Conservation (phyloP, 2,888 invertebrate genomes). For the Pterostichus niger region DNA sequence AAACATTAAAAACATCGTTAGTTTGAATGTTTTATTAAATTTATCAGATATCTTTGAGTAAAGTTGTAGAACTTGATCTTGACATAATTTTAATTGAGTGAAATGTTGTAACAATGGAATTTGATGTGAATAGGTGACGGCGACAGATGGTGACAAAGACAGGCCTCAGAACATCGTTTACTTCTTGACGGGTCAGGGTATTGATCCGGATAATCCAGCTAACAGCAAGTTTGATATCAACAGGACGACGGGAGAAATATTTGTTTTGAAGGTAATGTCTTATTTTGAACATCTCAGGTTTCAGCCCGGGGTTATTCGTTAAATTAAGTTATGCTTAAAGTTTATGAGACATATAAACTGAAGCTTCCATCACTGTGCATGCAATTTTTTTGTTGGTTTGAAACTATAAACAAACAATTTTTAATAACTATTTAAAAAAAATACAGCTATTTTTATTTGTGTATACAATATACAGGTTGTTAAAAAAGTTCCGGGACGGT, state of each 20-base stretch:
- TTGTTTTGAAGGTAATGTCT: conserved; percentile 90
- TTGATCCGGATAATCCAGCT: conserved; percentile 95
- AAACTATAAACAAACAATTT: too few relatives aligned
- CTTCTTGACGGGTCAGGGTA: conserved; percentile 96
- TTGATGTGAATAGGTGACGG: conserved; percentile 87
- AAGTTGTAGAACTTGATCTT: conserved; percentile 14
- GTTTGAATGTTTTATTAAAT: not conserved
- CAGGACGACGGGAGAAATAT: conserved; percentile 96
- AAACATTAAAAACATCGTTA: too few relatives aligned
- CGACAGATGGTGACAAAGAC: conserved; percentile 97
- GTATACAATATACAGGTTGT: too few relatives aligned
- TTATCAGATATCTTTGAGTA: too few relatives aligned
- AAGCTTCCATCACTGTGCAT: too few relatives aligned
- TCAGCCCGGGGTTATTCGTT: conserved; percentile 70
- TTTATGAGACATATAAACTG: not conserved
- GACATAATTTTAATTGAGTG: not conserved
- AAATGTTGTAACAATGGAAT: conserved; percentile 22
- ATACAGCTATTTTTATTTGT: too few relatives aligned
- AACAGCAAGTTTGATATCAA: conserved; percentile 98
- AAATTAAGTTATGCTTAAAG: not conserved
- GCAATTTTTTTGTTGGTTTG: too few relatives aligned
- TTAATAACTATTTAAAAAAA: too few relatives aligned
- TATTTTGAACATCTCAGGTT: conserved; percentile 70
- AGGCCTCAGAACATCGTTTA: conserved; percentile 97
- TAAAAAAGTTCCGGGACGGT: too few relatives aligned